Conservation (phyloP, 2,113 vertebrate genomes). For the Hipposideros armiger region DNA sequence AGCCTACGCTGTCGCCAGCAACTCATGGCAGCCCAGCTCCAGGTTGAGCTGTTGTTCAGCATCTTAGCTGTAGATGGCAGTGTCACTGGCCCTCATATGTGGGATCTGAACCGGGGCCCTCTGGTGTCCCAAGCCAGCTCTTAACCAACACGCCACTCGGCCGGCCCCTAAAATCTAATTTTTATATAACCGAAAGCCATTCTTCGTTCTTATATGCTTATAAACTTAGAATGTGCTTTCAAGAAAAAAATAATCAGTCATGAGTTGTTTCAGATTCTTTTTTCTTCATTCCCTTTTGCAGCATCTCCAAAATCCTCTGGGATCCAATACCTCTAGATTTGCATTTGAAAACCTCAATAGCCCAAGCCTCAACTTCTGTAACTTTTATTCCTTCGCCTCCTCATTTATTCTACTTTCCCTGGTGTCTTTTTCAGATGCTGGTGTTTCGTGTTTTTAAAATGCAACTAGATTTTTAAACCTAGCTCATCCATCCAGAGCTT, state of each 20-base stretch:
- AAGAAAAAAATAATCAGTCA: slow-evolving; percentile 42
- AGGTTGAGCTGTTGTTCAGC: too few relatives aligned
- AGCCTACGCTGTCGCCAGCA: too few relatives aligned
- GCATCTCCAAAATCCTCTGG: slow-evolving; percentile 24
- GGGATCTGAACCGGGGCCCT: too few relatives aligned
- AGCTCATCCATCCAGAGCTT: slow-evolving; percentile 53
- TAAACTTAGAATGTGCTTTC: slow-evolving; percentile 8
- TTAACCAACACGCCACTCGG: too few relatives aligned
- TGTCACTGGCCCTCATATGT: too few relatives aligned
- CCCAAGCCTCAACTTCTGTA: neutral
- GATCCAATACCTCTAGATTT: neutral
- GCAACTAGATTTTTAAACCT: slow-evolving; percentile 65
- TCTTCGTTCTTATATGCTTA: slow-evolving; percentile 22
- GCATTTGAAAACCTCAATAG: slow-evolving; percentile 51
- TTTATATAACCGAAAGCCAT: neutral
- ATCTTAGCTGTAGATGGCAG: too few relatives aligned
- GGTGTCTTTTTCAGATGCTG: slow-evolving; percentile 58
- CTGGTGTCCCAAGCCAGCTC: too few relatives aligned
- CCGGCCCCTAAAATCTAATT: neutral
- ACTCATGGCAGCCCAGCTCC: too few relatives aligned
- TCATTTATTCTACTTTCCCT: slow-evolving; percentile 70
- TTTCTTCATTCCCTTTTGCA: slow-evolving; percentile 24
- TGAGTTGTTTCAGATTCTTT: slow-evolving; percentile 14
- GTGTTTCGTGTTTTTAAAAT: slow-evolving; percentile 71
- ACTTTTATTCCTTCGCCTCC: slow-evolving; percentile 49